Conservation (phyloP, 2,797 vertebrate genomes). For the Eutrigla gurnardus region DNA sequence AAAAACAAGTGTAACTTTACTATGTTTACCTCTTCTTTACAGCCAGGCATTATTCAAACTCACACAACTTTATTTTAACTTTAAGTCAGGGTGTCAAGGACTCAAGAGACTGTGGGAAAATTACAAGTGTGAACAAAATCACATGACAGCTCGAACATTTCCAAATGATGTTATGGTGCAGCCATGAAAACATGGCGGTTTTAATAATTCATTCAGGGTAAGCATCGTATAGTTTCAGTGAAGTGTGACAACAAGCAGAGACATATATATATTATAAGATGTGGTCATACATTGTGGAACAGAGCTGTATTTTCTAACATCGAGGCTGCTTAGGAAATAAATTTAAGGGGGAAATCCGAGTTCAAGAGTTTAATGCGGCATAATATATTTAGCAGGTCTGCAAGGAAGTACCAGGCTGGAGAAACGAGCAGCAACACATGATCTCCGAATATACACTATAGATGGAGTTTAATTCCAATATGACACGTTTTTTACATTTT, state of each 20-base stretch:
- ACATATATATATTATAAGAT: conserved; percentile 28
- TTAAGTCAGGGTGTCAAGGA: neutral
- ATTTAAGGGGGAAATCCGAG: neutral
- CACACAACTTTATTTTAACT: conserved; percentile 8
- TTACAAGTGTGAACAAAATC: conserved; percentile 27
- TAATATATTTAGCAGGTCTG: conserved; percentile 17
- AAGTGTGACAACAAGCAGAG: conserved; percentile 34
- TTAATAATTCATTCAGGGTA: conserved; percentile 17
- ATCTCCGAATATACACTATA: neutral
- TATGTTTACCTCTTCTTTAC: neutral
- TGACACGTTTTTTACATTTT: neutral
- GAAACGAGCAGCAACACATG: neutral
- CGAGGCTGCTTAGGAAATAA: conserved; percentile 1
- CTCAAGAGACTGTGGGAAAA: conserved; percentile 27
- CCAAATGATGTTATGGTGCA: conserved; percentile 17
- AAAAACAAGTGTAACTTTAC: neutral
- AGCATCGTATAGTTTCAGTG: conserved; percentile 42
- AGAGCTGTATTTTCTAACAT: conserved; percentile 10
- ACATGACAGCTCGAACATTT: conserved; percentile 17
- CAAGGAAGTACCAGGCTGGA: neutral
- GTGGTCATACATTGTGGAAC: conserved; percentile 33
- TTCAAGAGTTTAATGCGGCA: conserved; percentile 32
- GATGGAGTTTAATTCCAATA: neutral
- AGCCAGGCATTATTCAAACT: conserved; percentile 3
- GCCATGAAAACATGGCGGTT: conserved; percentile 32